Base-by-base conservation (phyloP, 2,888 invertebrate species). In the Sesia bembeciformis region DNA sequence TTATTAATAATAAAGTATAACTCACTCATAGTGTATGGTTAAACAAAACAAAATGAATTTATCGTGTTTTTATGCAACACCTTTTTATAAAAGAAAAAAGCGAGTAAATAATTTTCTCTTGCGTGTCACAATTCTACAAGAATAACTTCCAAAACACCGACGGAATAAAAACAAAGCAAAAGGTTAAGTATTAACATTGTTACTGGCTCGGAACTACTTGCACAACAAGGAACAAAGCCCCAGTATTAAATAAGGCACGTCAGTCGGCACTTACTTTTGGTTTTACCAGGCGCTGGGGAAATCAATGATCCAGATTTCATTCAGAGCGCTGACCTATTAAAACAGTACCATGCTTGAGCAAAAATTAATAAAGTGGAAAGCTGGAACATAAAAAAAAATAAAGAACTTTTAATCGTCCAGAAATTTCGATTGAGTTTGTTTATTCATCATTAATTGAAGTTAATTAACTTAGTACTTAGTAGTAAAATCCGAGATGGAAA, bases 201-300 rank as follows among this genome's bases (percentile, higher is more conserved):
- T 46, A 3, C 46, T 46, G 4, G 46, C n/a, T n/a, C 46, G 46
- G 46, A 46, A 46, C n/a, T 46, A 41, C 53, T 56, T 59, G 59
- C 57, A 58, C 39, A 53, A 54, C 52, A 49, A 46, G 49, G 54
- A 58, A 55, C 59, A 60, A 60, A 58, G 63, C 60, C 66, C 67
- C 58, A 65, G 68, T 72, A 72, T 75, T 77, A 75, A 76, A 76
- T 74, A 75, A 76, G 68, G 65, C 67, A 72, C 70, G 70, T 74
- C 40, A 46, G 41, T 38, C 40, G 5, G 50, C 8, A 23, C 23
- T 23, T 5, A 40, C 23, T 49, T 52, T 52, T 72, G 73, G 68
- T 78, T 82, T 79, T 75, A 82, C 82, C 78, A 81, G 73, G 74
- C 83, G 71, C 84, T 65, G 62, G 83, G 83, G 83, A 84, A 84